Base-by-base conservation (phyloP, 2,113 vertebrate genomes). In the Mola mola region DNA sequence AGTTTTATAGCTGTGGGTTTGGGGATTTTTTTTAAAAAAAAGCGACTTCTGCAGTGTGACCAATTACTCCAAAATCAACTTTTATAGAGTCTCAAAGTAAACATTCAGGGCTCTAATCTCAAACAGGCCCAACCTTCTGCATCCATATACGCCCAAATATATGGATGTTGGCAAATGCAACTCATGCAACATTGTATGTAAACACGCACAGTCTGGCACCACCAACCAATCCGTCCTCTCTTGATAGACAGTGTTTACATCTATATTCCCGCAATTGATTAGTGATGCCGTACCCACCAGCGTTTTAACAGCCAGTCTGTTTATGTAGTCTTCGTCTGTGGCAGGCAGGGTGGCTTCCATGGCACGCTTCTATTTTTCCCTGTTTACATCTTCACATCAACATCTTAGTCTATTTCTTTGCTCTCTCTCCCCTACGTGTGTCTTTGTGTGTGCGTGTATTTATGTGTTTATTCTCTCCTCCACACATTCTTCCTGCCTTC, bases 321-420 rank as follows among this genome's bases (percentile, higher is more conserved):
- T 83, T 75, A 50, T 47, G 53, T 33, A 31, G 36, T 34, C 41
- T 36, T 71, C 4, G 22, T 66, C 41, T 58, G 38, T 34, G 40
- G 56, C 52, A 29, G 40, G 56, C 52, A 51, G 48, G 10, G 31
- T 51, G 46, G 60, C 75, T 66, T 60, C 40, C n/a, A 34, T 15
- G 19, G 50, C 65, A 29, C 65, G 6, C 59, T 83, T 75, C 73
- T 62, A 52, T 51, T 53, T 25, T 55, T 66, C 50, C 36, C 11
- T 72, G 78, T 82, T 75, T 79, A 73, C 53, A 42, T 79, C 58
- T 51, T 26, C 29, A 28, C 43, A 53, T 63, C n/a, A n/a, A n/a
- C n/a, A n/a, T n/a, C n/a, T n/a, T n/a, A n/a, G n/a, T n/a, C 38
- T 66, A 16, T 49, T 51, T 25, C 8, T 60, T 59, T 25, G 59